Evolutionary conservation across 1,140 invertebrate genomes (phyloP), one percentile per base, ranked within the genome.

Genomic region (Cotesia glomerata): DNA sequence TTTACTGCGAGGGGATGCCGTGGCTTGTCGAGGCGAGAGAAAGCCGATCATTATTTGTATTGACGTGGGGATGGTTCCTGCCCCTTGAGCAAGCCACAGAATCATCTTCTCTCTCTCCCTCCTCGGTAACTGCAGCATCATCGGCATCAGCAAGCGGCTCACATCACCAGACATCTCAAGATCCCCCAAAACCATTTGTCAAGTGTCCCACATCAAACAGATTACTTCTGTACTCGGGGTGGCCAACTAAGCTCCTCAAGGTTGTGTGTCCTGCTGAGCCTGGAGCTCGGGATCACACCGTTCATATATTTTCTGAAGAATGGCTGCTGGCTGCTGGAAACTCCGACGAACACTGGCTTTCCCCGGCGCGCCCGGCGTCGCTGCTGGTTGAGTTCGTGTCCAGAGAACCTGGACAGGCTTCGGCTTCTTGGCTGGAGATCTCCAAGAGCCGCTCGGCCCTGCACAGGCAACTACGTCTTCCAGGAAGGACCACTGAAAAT

Each of bases 301-400:
- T 95, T 52, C 92, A 93, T 67, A 90, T 93, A 5, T 93, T 93
- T 82, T 92, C 91, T 1, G 92, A 93, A 78, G 92, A 93, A 77
- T 93, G 92, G 92, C 85, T 89, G 74, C 88, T 87, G 45, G 82
- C 82, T 75, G 81, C 71, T 56, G 76, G 1, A 75, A 77, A 36
- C 58, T 61, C 74, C 63, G 56, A 82, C 67, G 76, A 80, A 36
- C 72, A 80, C 54, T 86, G 83, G 80, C 81, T 84, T 3, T 79
- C 82, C 3, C 85, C 88, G 4, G 80, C 87, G 13, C 82, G 88
- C 65, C 87, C 91, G 49, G 91, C 91, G 0, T 90, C 90, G 18
- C 88, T 94, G 63, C 82, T 94, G n/a, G 79, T 94, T 8, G 92
- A 94, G 74, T 93, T 93, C 75, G 91, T 94, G 5, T 89, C 91